Evolutionary conservation across 2,888 invertebrate species (phyloP), one percentile per base, ranked within the genome.

Genomic region (Steinernema hermaphroditum): DNA sequence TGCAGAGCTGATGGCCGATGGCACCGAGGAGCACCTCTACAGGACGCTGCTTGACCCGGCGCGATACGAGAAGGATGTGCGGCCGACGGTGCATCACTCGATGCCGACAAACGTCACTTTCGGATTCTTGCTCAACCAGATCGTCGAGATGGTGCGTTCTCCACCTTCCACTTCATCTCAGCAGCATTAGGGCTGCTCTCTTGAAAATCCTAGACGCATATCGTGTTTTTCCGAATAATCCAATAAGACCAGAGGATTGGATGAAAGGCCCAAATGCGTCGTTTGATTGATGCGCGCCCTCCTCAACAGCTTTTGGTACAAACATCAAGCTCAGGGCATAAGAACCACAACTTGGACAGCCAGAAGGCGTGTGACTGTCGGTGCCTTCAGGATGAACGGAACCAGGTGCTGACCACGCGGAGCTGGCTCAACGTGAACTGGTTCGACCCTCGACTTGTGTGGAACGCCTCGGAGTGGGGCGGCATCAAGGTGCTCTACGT

Each of bases 111-210:
- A 91, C 75, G 92, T 93, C 82, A 91, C 92, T 74, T 93, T 93
- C 84, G 93, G 93, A 1, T 91, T 93, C 43, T 92, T 93, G 0
- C 89, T 93, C 74, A 93, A 93, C 88, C 93, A 93, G 83, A 93
- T 93, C 78, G 93, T 93, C 79, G 93, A 93, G 86, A 93, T 93
- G 87, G 93, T 92, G 41, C 74, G 77, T 70, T 24, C 9, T 6
- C 19, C n/a, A n/a, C n/a, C n/a, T n/a, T n/a, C n/a, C n/a, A n/a
- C n/a, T n/a, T n/a, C n/a, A n/a, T n/a, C n/a, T n/a, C n/a, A n/a
- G n/a, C n/a, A n/a, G n/a, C n/a, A n/a, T n/a, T n/a, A n/a, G n/a
- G n/a, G n/a, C n/a, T n/a, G n/a, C n/a, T n/a, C n/a, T 37, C 37
- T 37, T 12, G 4, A 12, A 37, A 12, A 37, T 37, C 6, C 37